Evolutionary conservation across 2,888 invertebrate genomes (phyloP), one percentile per base, ranked within the genome.

Genomic region (Euplagia quadripunctaria): DNA sequence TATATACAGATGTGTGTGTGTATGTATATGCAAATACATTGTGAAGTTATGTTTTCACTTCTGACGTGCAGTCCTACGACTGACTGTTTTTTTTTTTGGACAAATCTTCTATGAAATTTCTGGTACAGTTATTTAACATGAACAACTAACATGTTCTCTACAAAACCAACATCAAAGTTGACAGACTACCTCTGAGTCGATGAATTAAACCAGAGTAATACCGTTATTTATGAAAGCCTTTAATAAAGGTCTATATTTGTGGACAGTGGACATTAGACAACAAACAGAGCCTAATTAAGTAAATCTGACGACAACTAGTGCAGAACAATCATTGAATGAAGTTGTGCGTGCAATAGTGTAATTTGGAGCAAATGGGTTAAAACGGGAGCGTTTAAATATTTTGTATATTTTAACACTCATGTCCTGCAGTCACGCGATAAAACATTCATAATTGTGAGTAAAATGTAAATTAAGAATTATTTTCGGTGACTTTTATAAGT

Each of bases 301-400:
- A 41, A 43, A 17, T 41, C 51, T 11, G 7, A 66, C 51, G 51
- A 51, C 17, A 51, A 51, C 31, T 58, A 31, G 51, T 55, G 51
- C 41, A 16, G 20, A 61, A 52, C 42, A 64, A 16, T 17, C 49
- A 31, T 55, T 46, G 55, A 31, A 43, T 65, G 43, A 12, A 52
- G 65, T 65, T 20, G 52, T 63, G 71, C 74, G 74, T 74, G 74
- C 64, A 55, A 49, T 31, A 42, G 11, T 58, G 71, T 68, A 65
- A 74, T 74, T 74, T 71, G 64, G 64, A 68, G 58, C 16, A 42
- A 51, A 58, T 43, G 16, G 70, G 51, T 61, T 31, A 31, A 63
- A 52, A 68, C 43, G 55, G 72, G 43, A 46, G 42, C 11, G 49
- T 41, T 72, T 41, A 49, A 55, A 71, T 55, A 68, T 68, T 31